These are phyloP conservation scores for Fregetta grallaria DNA, from an alignment of 2,113 vertebrate species.

Conservation along the genomic window DNA sequence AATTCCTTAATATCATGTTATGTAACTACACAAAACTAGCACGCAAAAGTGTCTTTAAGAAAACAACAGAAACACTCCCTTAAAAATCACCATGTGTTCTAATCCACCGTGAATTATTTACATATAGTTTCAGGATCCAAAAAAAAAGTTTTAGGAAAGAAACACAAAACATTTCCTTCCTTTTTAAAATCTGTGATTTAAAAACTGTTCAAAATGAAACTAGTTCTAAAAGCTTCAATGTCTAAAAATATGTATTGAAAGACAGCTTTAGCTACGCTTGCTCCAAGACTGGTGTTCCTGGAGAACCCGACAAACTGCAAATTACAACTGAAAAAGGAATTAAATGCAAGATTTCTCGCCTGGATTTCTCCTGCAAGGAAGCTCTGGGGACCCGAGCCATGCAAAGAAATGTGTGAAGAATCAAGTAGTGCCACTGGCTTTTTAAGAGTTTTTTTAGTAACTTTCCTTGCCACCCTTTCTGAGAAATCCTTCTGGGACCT, in stretches of 20 bases:
- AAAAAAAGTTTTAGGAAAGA: background rate
- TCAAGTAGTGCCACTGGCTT: background rate
- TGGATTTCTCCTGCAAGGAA: background rate
- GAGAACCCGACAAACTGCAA: background rate
- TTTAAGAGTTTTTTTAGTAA: background rate
- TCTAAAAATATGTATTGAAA: background rate
- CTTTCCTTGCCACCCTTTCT: background rate
- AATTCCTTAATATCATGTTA: background rate
- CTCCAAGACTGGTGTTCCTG: background rate
- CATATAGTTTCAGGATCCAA: background rate
- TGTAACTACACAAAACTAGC: background rate
- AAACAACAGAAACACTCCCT: background rate
- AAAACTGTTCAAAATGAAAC: background rate
- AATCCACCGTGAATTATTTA: background rate
- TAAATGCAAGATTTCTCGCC: background rate
- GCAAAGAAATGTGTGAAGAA: background rate
- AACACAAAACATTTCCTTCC: background rate
- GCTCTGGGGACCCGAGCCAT: background rate
- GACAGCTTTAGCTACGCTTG: background rate
- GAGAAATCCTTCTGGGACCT: background rate
- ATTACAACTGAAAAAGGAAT: background rate
- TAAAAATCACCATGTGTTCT: background rate
- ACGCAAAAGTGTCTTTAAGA: background rate
- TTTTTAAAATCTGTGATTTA: background rate
- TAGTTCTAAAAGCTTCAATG: background rate